A percentile compares a stretch with the other conserved stretches of the same genome.
Conservation (phyloP, 2,888 invertebrate species). For the Bombyx huttoni region DNA sequence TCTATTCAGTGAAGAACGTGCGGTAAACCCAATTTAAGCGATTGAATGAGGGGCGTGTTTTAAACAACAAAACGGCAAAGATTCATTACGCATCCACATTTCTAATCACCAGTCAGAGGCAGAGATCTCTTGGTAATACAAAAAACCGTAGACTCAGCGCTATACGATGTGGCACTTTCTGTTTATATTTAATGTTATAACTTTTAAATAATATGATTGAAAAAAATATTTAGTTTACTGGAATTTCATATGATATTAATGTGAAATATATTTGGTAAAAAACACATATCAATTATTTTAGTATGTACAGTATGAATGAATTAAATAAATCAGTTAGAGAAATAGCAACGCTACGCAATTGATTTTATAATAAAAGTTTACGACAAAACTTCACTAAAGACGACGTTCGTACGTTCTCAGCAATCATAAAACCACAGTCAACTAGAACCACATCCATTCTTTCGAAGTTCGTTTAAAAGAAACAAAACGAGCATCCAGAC, state of each 20-base stretch:
- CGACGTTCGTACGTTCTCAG: too few relatives aligned
- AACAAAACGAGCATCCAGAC: constrained; percentile 47
- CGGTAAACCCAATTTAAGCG: constrained; percentile 22
- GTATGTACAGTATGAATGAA: too few relatives aligned
- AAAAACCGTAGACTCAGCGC: constrained; percentile 2
- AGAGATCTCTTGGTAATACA: constrained; percentile 21
- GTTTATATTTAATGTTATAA: not conserved
- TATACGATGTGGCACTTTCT: constrained; percentile 7
- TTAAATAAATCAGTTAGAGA: too few relatives aligned
- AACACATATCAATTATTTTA: too few relatives aligned
- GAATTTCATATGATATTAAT: too few relatives aligned
- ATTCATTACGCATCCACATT: constrained; percentile 35
- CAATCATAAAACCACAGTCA: too few relatives aligned
- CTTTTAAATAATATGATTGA: too few relatives aligned
- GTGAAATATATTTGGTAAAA: too few relatives aligned
- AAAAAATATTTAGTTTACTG: too few relatives aligned
- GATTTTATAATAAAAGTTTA: too few relatives aligned
- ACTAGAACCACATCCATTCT: constrained; percentile 22
- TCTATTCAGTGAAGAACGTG: constrained; percentile 7
- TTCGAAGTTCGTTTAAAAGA: constrained; percentile 18
- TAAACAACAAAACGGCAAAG: constrained; percentile 33
- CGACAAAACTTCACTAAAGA: too few relatives aligned
- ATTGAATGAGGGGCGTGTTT: constrained; percentile 16
- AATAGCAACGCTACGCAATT: too few relatives aligned
- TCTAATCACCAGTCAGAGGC: constrained; percentile 40